A percentile compares a stretch with the other conserved stretches of the same genome.
phyloP scores from a whole-genome alignment of 2,797 vertebrate genomes.

The Champsocephalus gunnari region DNA sequence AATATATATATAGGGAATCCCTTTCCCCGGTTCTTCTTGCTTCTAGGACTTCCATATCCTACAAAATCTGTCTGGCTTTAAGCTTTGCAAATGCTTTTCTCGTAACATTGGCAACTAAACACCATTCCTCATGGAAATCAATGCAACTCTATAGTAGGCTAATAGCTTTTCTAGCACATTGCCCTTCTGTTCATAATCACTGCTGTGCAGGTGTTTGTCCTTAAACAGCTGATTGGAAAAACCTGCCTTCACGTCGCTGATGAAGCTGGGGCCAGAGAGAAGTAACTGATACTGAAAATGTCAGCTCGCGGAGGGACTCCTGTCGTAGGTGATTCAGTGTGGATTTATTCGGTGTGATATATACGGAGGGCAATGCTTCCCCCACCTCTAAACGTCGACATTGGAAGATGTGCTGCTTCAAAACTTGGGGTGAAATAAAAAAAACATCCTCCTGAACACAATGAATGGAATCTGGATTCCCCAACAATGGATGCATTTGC shows the following conservation, averaged over 20 bases:
- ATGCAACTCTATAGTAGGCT: neutral
- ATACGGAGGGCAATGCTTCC: neutral
- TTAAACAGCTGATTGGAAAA: constrained; percentile 49
- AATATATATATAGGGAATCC: no score
- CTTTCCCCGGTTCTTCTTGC: no score
- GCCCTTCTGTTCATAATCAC: neutral
- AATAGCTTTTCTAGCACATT: neutral
- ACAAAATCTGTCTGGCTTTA: neutral
- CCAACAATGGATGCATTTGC: constrained; percentile 60
- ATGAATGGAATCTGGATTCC: constrained; percentile 56
- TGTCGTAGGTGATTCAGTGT: neutral
- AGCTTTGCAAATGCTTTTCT: neutral
- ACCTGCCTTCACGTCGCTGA: constrained; percentile 38
- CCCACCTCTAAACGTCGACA: constrained; percentile 28
- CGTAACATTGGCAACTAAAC: neutral
- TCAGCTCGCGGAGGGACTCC: neutral
- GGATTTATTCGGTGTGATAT: neutral
- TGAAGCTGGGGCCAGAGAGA: constrained; percentile 15
- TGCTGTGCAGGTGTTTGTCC: constrained; percentile 42
- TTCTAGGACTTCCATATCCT: neutral
- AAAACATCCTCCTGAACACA: constrained; percentile 63
- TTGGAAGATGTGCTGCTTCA: constrained; percentile 65
- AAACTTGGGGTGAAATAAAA: constrained; percentile 52
- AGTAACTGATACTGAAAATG: constrained; percentile 24
- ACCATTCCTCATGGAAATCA: neutral